These are phyloP conservation scores for Dicaeum eximium DNA, from an alignment of 2,113 vertebrate species.

Conservation along the genomic window DNA sequence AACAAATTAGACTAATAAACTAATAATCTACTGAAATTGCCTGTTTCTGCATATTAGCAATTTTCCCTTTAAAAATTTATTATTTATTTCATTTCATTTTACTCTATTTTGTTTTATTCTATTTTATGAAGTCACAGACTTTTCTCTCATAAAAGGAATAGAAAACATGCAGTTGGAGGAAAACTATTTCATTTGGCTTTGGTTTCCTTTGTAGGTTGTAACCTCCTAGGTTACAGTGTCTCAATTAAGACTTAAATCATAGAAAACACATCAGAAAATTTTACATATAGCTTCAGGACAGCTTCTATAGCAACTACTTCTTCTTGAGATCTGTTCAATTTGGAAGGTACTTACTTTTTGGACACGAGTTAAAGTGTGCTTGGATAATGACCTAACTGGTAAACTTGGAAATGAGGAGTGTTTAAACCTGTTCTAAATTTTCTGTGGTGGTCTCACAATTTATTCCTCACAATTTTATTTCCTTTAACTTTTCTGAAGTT, in stretches of 20 bases:
- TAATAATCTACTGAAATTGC: not conserved
- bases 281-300: not conserved
- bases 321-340: not conserved
- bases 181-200: not conserved
- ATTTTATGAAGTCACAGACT: not conserved
- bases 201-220: not conserved
- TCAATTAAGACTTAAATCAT: not conserved
- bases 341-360: not conserved
- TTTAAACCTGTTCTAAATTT: not conserved
- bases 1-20: not conserved
- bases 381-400: not conserved
- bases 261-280: not conserved
- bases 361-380: not conserved
- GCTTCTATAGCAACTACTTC: not conserved
- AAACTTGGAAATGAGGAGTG: not conserved
- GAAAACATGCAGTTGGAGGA: not conserved
- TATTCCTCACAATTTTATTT: fast-evolving
- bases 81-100: not conserved
- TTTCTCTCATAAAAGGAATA: not conserved
- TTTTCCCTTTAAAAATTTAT: not conserved
- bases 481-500: not conserved
- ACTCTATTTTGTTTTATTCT: not conserved
- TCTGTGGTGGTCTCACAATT: not conserved
- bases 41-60: not conserved
- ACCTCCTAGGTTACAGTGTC: not conserved